Evolutionary conservation across 37 sponge, comb jelly and placozoan species (phyloP), one percentile per base, ranked within the genome.

Genomic region (Mnemiopsis leidyi): DNA sequence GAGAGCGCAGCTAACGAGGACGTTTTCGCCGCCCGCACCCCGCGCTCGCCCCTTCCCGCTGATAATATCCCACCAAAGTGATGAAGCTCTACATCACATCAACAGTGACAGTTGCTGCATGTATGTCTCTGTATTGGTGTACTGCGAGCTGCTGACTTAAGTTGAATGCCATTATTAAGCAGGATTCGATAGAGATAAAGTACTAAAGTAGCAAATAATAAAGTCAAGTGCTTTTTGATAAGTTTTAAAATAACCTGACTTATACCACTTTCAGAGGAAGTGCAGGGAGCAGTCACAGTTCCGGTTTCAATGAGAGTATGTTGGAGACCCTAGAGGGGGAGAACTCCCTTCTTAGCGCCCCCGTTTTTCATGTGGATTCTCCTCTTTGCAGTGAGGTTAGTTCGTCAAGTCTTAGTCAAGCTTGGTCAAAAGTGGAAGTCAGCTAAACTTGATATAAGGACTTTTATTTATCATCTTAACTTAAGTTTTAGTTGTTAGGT

Each of bases 201-300:
- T n/a, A n/a, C n/a, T n/a, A n/a, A n/a, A n/a, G n/a, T n/a, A n/a
- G n/a, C n/a, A n/a, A n/a, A n/a, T n/a, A n/a, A n/a, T n/a, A n/a
- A n/a, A n/a, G n/a, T n/a, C n/a, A n/a, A n/a, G n/a, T n/a, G n/a
- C n/a, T n/a, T n/a, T n/a, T n/a, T n/a, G n/a, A n/a, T n/a, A n/a
- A n/a, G n/a, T n/a, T n/a, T n/a, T n/a, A n/a, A n/a, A n/a, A n/a
- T n/a, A n/a, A n/a, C n/a, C n/a, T n/a, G n/a, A n/a, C n/a, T n/a
- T n/a, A n/a, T n/a, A n/a, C 76, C 25, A 7, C 26, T 73, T n/a
- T 73, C 76, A 73, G 76, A 13, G 82, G 82, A 1, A 79, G 82
- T 79, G 82, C 82, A 79, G 82, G 36, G 1, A 79, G 82, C 21
- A 79, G 82, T 79, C 82, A 79, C 36, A 79, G 82, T 79, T 79